Evolutionary conservation across 2,113 vertebrate species (phyloP), one percentile per base, ranked within the genome.

Genomic region (Oreotrochilus melanogaster): DNA sequence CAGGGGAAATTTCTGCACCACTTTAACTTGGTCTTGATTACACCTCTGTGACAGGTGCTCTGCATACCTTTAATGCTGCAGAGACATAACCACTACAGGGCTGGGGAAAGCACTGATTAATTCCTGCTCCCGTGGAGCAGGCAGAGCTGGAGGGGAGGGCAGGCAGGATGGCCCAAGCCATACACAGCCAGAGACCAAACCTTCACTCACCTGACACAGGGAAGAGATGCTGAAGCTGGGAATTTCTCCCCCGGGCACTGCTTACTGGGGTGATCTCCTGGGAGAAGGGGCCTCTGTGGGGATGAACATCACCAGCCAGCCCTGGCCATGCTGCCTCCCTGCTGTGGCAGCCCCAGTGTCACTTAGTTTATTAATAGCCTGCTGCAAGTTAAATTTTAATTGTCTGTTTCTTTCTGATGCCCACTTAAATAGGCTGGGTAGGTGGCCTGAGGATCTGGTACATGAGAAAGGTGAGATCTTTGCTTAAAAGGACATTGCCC

Each of bases 401-500:
- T 82, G 92, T 74, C 43, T 56, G 1, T 62, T 79, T 89, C 86
- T 91, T 88, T 89, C 88, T 88, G 61, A 85, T 89, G 78, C 66
- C 91, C 91, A 22, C 58, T 93, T 82, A 66, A 94, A 89, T 35
- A 47, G 78, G 67, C 86, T 74, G 76, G 81, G 79, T 73, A 61
- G 84, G 94, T 81, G 79, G 82, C 90, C 94, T 22, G 12, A 90
- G 89, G 86, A 93, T 66, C 72, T 64, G 47, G 65, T 84, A 23
- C 39, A 13, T 0, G 23, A 80, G 88, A 86, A 90, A 95, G 96
- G 92, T 94, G 88, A 96, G 90, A 74, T 93, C 74, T 74, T 91
- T 78, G 65, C 92, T 94, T 57, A 56, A 95, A 95, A 96, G 83
- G 83, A 90, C 48, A 5, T 76, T 89, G 89, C 95, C 89, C 70